Evolutionary conservation across 2,113 vertebrate genomes (phyloP).

Genomic region (Micronycteris hirsuta): DNA sequence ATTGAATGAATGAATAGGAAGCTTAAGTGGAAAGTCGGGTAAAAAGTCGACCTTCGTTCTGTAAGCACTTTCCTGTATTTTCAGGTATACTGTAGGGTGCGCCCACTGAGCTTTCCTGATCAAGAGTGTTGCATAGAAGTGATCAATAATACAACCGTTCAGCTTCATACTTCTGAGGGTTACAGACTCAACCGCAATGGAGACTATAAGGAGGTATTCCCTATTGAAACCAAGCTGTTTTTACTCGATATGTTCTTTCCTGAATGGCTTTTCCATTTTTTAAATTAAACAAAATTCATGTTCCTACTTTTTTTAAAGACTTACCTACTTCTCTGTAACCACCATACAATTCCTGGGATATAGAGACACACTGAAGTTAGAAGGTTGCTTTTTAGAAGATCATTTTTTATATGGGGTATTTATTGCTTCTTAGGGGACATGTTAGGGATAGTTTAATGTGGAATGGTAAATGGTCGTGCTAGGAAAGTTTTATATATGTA

Average conservation of each 20-base stretch:
- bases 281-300: not conserved
- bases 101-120: conserved; percentile 84
- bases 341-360: not conserved
- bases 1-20: not conserved
- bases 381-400: not conserved
- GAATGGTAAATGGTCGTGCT: not conserved
- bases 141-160: conserved; percentile 88
- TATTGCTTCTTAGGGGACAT: not conserved
- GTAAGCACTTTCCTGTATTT: not conserved
- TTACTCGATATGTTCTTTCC: not conserved
- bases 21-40: not conserved
- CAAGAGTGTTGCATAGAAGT: conserved; percentile 94
- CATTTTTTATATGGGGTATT: not conserved
- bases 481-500: not conserved
- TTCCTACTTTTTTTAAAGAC: not conserved
- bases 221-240: not conserved
- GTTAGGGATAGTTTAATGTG: not conserved
- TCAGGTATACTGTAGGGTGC: conserved; percentile 93
- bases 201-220: conserved; percentile 92
- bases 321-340: not conserved
- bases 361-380: not conserved
- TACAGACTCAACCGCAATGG: conserved; percentile 89
- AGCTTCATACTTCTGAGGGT: conserved; percentile 92
- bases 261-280: not conserved
- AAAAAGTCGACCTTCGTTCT: not conserved